Evolutionary conservation across 1,140 invertebrate genomes (phyloP), one percentile per base, ranked within the genome.

Genomic region (Trypoxylus dichotomus): DNA sequence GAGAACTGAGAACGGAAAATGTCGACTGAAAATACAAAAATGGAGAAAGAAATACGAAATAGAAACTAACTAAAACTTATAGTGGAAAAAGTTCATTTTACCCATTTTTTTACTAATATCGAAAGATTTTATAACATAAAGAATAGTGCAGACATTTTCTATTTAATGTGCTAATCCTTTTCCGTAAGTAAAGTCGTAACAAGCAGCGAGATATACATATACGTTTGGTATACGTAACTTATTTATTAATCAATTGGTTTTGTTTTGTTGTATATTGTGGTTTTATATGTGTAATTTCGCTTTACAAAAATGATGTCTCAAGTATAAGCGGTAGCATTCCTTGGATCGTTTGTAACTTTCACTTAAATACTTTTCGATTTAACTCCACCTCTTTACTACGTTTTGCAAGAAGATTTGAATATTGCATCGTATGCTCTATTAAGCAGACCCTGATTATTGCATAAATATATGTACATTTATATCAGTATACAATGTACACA

Each of bases 321-420:
- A 54, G 47, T 54, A 54, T 15, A 54, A 54, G 13, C 47, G 47
- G 47, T 27, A 68, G 21, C 60, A 29, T 68, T 68, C 60, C 7
- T 68, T 27, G 24, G 27, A 29, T 25, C 24, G 27, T 27, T 68
- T 10, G 13, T 3, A 8, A 27, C 60, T 68, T 68, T 68, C 60
- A 68, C 60, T 24, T 68, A 1, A 25, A 68, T 24, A 68, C 13
- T 24, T 24, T 27, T 68, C 24, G 21, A 68, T 27, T 68, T 27
- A 7, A 24, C 11, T 68, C 21, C 60, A 13, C 24, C 6, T 25
- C 21, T 13, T 58, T 58, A 5, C 1, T 58, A 68, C 3, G 27
- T 68, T 68, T 68, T 68, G 21, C 60, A 68, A 68, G 60, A 68
- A 68, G 60, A 68, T 68, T 29, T 68, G 47, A 58, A 58, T 58